Evolutionary conservation across 2,113 vertebrate species (phyloP).

Genomic region (Istiophorus platypterus): DNA sequence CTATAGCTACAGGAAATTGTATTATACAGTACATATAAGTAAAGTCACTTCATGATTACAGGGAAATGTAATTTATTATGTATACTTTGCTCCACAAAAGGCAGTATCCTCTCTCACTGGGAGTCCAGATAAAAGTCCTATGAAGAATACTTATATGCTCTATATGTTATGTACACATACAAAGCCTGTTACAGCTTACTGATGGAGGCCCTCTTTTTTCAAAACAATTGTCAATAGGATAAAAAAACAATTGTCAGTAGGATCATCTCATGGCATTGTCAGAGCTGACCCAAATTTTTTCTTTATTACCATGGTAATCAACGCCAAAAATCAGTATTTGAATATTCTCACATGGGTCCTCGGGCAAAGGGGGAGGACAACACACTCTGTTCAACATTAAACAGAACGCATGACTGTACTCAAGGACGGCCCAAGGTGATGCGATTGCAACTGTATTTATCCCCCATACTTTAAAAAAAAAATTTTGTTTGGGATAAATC

Average conservation of each 20-base stretch:
- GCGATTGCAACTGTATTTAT: neutral
- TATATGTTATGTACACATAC: neutral
- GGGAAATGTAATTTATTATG: constrained; percentile 13
- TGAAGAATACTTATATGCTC: neutral
- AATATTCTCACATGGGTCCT: constrained; percentile 35
- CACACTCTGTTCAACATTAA: constrained; percentile 18
- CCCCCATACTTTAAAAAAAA: neutral
- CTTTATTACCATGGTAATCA: constrained; percentile 67
- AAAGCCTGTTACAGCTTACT: neutral
- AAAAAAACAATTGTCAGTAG: constrained; percentile 40
- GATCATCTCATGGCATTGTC: constrained; percentile 53
- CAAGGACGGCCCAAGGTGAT: neutral
- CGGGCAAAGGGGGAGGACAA: constrained; percentile 4
- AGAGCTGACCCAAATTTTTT: constrained; percentile 65
- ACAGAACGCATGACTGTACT: neutral
- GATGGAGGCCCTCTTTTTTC: neutral
- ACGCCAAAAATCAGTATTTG: constrained; percentile 41
- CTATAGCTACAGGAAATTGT: neutral
- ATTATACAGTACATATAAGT: neutral
- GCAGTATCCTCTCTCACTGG: neutral
- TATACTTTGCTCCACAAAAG: constrained; percentile 17
- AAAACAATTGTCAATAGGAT: constrained; percentile 21
- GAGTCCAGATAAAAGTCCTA: neutral
- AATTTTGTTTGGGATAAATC: neutral
- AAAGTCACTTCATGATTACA: neutral